phyloP scores from a whole-genome alignment of 2,797 vertebrate species.

The Sandelia bainsii region DNA sequence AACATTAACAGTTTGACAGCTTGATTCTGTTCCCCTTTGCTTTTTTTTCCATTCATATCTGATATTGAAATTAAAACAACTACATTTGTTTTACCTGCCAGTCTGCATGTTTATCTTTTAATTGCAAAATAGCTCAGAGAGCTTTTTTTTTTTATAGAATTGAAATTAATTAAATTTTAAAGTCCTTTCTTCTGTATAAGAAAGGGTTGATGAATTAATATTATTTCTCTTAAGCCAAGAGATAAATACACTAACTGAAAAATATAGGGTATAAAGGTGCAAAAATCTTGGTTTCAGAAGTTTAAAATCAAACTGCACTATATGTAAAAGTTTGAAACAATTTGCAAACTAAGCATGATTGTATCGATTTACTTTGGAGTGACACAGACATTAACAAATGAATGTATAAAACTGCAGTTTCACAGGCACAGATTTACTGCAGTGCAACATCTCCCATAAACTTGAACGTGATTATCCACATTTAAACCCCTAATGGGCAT shows the following conservation, averaged over 20 bases:
- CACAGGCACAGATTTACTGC: slow-evolving; percentile 3
- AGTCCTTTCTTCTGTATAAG: not conserved
- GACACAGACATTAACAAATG: not conserved
- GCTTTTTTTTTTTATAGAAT: slow-evolving; percentile 23
- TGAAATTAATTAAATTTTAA: too few relatives aligned
- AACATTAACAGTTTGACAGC: slow-evolving; percentile 61
- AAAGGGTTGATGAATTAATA: not conserved
- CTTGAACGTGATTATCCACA: not conserved
- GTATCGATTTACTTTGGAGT: not conserved
- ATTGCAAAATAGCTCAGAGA: slow-evolving; percentile 1
- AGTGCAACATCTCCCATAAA: not conserved
- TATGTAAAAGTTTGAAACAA: not conserved
- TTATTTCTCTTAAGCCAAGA: not conserved
- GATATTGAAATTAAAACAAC: slow-evolving; percentile 50
- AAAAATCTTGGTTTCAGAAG: too few relatives aligned
- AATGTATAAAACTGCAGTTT: not conserved
- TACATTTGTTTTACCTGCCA: slow-evolving; percentile 40
- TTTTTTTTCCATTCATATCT: slow-evolving; percentile 26
- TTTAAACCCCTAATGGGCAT: slow-evolving; percentile 41
- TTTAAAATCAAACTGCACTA: too few relatives aligned
- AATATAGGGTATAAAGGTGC: too few relatives aligned
- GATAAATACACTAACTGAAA: too few relatives aligned
- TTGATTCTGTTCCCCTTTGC: slow-evolving; percentile 54
- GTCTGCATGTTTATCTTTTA: slow-evolving; percentile 16
- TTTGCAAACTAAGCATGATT: not conserved